Evolutionary conservation across 2,113 vertebrate genomes (phyloP), one percentile per base, ranked within the genome.

Genomic region (Ia io): DNA sequence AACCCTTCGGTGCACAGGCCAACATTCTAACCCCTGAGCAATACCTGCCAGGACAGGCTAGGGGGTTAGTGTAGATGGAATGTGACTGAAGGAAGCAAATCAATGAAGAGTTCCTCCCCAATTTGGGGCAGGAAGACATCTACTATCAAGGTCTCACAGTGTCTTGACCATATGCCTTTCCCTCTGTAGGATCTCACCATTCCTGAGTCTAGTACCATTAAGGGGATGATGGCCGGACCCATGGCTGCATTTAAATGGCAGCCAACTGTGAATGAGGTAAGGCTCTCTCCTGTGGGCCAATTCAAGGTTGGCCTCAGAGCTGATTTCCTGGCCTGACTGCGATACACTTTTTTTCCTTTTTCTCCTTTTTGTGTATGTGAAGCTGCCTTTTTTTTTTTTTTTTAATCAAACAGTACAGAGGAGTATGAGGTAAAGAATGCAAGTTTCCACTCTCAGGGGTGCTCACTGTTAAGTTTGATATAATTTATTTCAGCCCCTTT

Each of bases 231-330:
- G 98, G 98, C 99, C 82, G 99, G 99, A 98, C 98, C 99, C 59
- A 99, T 99, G 97, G 99, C 99, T 92, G 98, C 98, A 84, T 99
- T 99, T 99, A 99, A 99, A 98, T 99, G 99, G 99, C 99, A 99
- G 76, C 99, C 99, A 23, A 99, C 99, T 17, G 99, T 99, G 97
- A 99, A 99, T 61, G 98, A 98, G 98, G 98, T 99, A 98, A 98
- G 97, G 44, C 59, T 14, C 28, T 40, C 56, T 80, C 71, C 51
- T n/a, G 1, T n/a, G 6, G 25, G n/a, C 63, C 70, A 49, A 23
- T 23, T 65, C 20, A 47, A 30, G 14, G 53, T 47, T 7, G 5
- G 30, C 23, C 30, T 88, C 86, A 35, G 23, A 76, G 35, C 53
- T 42, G 37, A 40, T 67, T 91, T 95, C 73, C 85, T 40, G 61